phyloP scores from a whole-genome alignment of 1,140 invertebrate species.

The Micrasema minimum region DNA sequence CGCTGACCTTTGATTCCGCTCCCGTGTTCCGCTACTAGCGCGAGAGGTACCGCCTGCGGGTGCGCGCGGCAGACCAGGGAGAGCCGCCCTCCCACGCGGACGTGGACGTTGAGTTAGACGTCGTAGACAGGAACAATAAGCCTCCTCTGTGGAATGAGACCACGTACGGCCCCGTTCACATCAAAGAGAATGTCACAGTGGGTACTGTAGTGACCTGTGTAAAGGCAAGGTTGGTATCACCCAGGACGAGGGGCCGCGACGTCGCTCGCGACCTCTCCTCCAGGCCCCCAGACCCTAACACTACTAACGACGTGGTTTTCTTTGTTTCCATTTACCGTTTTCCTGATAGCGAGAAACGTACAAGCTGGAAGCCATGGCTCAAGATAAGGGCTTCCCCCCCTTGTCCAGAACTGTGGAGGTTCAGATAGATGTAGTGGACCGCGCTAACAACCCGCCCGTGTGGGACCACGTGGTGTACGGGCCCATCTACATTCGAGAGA shows the following conservation, averaged over 20 bases:
- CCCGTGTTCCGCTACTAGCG: slow-evolving; percentile 73
- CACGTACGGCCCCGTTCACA: slow-evolving; percentile 94
- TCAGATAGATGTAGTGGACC: slow-evolving; percentile 97
- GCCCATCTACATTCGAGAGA: slow-evolving; percentile 96
- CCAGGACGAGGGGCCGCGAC: slow-evolving; percentile 55
- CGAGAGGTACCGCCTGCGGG: slow-evolving; percentile 93
- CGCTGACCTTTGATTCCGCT: slow-evolving; percentile 69
- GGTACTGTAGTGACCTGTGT: slow-evolving; percentile 95
- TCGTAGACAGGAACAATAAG: slow-evolving; percentile 98
- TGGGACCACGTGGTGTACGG: slow-evolving; percentile 96
- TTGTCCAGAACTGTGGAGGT: slow-evolving; percentile 94
- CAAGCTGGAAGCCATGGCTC: slow-evolving; percentile 95
- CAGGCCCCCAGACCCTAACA: slow-evolving; percentile 63
- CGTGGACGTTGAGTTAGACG: slow-evolving; percentile 96
- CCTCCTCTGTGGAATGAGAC: slow-evolving; percentile 93
- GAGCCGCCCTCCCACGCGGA: slow-evolving; percentile 87
- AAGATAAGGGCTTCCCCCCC: slow-evolving; percentile 94
- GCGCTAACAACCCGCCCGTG: slow-evolving; percentile 95
- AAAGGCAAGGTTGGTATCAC: slow-evolving; percentile 95
- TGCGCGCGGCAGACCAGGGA: slow-evolving; percentile 92
- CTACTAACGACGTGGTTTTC: slow-evolving; percentile 73
- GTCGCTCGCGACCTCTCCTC: slow-evolving; percentile 57
- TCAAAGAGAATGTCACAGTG: slow-evolving; percentile 98
- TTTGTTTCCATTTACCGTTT: slow-evolving; percentile 73
- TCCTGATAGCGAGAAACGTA: slow-evolving; percentile 93